Percentiles rank a stretch among this genome's conserved stretches.
These are phyloP conservation scores for Catharus minimus DNA, from an alignment of 2,113 vertebrate species.

Conservation along the genomic window DNA sequence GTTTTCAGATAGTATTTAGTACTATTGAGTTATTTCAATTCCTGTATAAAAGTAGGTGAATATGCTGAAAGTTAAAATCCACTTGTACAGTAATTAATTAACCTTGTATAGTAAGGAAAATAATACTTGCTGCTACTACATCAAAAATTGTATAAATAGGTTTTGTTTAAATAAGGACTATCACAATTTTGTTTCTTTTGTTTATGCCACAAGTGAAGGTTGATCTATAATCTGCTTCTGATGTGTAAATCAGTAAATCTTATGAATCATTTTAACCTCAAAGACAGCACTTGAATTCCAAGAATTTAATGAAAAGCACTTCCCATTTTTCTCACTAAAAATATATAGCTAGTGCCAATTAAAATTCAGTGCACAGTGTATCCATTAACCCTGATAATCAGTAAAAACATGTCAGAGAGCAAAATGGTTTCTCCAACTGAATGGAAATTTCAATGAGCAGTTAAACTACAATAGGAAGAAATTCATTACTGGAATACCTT, in stretches of 20 bases:
- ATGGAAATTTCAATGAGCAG: conserved; percentile 70
- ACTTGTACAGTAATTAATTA: conserved; percentile 31
- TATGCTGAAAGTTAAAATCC: conserved; percentile 54
- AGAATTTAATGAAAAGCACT: conserved; percentile 48
- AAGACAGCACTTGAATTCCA: conserved; percentile 36
- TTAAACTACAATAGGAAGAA: conserved; percentile 71
- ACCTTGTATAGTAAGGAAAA: conserved; percentile 49
- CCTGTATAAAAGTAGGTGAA: conserved; percentile 41
- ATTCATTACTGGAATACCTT: conserved; percentile 71
- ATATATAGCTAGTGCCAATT: conserved; percentile 67
- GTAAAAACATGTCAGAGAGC: conserved; percentile 62
- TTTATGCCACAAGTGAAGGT: conserved; percentile 56
- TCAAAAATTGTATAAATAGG: conserved; percentile 38
- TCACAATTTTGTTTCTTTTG: conserved; percentile 45
- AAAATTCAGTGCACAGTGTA: conserved; percentile 59
- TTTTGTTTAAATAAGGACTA: conserved; percentile 34
- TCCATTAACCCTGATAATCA: conserved; percentile 74
- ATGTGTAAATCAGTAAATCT: conserved; percentile 52
- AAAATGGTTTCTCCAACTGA: conserved; percentile 59
- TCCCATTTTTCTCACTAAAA: conserved; percentile 62
- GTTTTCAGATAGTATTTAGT: conserved; percentile 36
- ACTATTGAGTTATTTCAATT: conserved; percentile 35
- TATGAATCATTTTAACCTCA: conserved; percentile 59
- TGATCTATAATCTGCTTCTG: conserved; percentile 52
- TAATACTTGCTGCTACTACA: conserved; percentile 34